phyloP scores from a whole-genome alignment of 2,113 vertebrate genomes.

The Corythornis madagascariensis region DNA sequence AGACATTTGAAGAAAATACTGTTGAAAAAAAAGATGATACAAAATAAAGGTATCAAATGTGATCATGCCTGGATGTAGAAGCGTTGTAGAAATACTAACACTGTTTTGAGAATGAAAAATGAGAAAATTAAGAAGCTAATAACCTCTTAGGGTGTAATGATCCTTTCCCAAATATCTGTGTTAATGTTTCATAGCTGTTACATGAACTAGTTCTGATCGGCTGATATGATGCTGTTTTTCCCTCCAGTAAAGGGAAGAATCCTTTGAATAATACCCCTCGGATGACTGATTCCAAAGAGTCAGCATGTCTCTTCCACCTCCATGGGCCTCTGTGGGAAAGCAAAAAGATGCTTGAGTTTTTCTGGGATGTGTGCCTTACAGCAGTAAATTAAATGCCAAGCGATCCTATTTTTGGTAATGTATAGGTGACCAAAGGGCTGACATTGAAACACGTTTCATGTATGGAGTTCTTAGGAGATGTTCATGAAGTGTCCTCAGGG shows the following conservation, averaged over 20 bases:
- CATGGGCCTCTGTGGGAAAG: not conserved
- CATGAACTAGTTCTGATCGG: slow-evolving; percentile 6
- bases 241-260: slow-evolving; percentile 12
- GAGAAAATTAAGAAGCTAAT: not conserved
- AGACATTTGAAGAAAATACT: not conserved
- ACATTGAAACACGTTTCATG: not conserved
- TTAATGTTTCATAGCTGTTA: not conserved
- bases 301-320: not conserved
- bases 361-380: not conserved
- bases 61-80: not conserved
- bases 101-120: slow-evolving; percentile 20
- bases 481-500: not conserved
- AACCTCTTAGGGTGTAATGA: not conserved
- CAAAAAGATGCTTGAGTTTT: not conserved
- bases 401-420: not conserved
- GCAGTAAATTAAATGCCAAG: not conserved
- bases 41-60: not conserved
- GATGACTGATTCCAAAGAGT: not conserved
- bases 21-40: not conserved
- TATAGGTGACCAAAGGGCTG: not conserved
- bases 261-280: not conserved
- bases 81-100: not conserved
- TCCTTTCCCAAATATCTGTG: not conserved
- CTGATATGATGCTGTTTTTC: slow-evolving; percentile 13
- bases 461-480: not conserved